phyloP scores from a whole-genome alignment of 2,113 vertebrate genomes.

The Oryzias celebensis region DNA sequence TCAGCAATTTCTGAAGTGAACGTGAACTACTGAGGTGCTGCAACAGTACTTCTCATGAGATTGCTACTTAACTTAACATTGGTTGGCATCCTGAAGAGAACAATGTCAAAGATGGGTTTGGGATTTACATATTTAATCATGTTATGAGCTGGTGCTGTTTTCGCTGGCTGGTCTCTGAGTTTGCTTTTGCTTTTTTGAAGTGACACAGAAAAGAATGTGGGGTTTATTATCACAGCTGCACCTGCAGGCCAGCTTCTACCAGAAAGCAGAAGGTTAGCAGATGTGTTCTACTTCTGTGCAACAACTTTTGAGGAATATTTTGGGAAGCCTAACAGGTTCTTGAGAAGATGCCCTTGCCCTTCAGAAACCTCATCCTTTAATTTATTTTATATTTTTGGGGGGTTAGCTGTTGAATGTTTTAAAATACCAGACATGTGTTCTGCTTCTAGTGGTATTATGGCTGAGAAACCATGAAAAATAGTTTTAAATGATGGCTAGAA shows the following conservation, averaged over 20 bases:
- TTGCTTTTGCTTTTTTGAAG: not conserved
- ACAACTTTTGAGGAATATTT: not conserved
- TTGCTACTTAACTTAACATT: too few relatives aligned
- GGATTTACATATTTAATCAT: not conserved
- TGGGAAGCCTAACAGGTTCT: not conserved
- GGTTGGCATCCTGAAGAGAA: too few relatives aligned
- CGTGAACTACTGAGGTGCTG: too few relatives aligned
- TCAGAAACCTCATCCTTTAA: not conserved
- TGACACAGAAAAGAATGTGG: not conserved
- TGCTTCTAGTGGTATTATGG: too few relatives aligned
- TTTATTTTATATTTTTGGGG: too few relatives aligned
- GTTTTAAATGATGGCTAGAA: too few relatives aligned
- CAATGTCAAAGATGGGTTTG: too few relatives aligned
- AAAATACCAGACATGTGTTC: too few relatives aligned
- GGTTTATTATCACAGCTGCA: not conserved
- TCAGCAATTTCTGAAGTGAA: too few relatives aligned
- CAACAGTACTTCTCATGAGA: too few relatives aligned
- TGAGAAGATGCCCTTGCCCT: not conserved
- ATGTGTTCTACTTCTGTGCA: not conserved
- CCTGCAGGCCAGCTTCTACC: not conserved
- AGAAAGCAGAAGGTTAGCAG: not conserved
- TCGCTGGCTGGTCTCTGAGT: not conserved
- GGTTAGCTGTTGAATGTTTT: too few relatives aligned
- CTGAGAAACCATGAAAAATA: too few relatives aligned
- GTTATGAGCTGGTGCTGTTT: not conserved